Evolutionary conservation across 1,140 invertebrate species (phyloP).

Genomic region (Lepidurus arcticus): DNA sequence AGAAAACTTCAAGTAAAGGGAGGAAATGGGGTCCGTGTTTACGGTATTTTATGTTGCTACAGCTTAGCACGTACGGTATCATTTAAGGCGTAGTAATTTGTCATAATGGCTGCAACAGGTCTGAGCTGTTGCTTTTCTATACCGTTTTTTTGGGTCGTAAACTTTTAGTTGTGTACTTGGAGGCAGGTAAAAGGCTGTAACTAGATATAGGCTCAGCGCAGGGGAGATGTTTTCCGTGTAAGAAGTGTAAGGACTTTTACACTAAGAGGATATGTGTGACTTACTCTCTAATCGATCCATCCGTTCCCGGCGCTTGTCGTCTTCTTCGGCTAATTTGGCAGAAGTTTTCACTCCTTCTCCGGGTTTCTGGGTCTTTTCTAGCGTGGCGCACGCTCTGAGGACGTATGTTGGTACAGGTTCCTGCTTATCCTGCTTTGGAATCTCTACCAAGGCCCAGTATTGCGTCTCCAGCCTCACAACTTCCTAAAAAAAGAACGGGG

Average conservation of each 20-base stretch:
- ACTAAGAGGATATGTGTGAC: conserved; percentile 38
- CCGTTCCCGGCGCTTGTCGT: conserved; percentile 68
- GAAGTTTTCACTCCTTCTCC: conserved; percentile 82
- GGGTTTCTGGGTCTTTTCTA: conserved; percentile 83
- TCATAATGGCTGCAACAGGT: too few relatives aligned
- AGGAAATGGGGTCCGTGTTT: too few relatives aligned
- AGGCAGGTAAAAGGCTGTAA: too few relatives aligned
- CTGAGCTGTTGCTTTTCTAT: too few relatives aligned
- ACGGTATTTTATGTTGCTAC: too few relatives aligned
- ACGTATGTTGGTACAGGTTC: conserved; percentile 75
- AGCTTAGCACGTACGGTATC: too few relatives aligned
- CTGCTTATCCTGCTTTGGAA: conserved; percentile 57
- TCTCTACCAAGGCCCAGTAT: conserved; percentile 86
- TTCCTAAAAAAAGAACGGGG: conserved; percentile 53
- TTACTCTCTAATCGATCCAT: conserved; percentile 78
- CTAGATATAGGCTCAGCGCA: too few relatives aligned
- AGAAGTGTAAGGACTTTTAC: neutral
- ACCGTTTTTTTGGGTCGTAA: too few relatives aligned
- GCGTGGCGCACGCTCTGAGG: conserved; percentile 75
- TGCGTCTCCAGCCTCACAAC: conserved; percentile 87
- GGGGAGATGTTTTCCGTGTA: too few relatives aligned
- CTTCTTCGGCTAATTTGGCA: conserved; percentile 71
- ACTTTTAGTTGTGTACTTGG: too few relatives aligned
- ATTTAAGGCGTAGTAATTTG: too few relatives aligned
- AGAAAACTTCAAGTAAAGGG: too few relatives aligned